Conservation (phyloP, 2,113 vertebrate species). For the Ahaetulla prasina region DNA sequence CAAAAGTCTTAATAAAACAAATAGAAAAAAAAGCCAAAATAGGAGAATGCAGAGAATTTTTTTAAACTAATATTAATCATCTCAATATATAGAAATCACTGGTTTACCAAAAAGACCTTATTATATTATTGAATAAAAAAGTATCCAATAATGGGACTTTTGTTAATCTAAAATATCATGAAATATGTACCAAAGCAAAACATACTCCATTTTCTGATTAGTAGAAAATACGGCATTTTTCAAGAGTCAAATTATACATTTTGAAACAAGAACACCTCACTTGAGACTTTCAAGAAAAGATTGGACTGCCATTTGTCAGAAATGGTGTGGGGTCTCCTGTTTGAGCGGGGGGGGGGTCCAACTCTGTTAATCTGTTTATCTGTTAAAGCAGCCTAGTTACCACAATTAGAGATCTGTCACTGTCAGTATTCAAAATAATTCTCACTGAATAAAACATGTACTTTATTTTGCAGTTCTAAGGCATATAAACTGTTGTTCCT, state of each 20-base stretch:
- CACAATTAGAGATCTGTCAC: neutral
- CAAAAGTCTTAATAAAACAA: neutral
- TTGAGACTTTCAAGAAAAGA: too few species aligned
- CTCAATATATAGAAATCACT: neutral
- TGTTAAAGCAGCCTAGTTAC: neutral
- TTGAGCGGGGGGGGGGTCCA: too few species aligned
- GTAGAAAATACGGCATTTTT: neutral
- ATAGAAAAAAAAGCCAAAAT: neutral
- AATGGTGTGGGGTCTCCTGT: too few species aligned
- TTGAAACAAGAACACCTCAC: neutral
- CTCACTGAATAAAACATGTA: neutral
- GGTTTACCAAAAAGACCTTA: neutral
- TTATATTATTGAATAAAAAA: neutral
- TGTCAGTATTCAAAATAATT: neutral
- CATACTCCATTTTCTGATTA: neutral
- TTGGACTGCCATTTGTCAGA: too few species aligned
- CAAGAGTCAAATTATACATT: neutral
- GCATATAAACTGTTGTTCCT: neutral
- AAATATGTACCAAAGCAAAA: neutral
- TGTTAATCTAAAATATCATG: neutral
- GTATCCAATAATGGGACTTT: neutral
- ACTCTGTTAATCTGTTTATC: too few species aligned
- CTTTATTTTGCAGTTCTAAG: neutral
- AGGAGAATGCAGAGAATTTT: neutral
- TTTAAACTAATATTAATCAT: neutral